phyloP scores from a whole-genome alignment of 64 coral and sea anemone genomes.

The Dendronephthya gigantea region DNA sequence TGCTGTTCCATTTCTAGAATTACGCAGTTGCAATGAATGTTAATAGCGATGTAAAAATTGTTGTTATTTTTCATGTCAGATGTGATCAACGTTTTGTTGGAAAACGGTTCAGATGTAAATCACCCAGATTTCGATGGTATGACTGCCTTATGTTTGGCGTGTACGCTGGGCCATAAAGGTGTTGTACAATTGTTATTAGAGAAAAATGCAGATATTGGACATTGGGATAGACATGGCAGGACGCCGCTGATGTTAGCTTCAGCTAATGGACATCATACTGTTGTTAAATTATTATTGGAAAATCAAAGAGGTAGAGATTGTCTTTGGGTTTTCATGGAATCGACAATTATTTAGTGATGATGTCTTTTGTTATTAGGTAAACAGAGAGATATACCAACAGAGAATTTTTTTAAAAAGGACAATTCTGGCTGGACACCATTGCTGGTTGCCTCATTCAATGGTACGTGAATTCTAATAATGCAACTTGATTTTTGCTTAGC shows the following conservation, averaged over 20 bases:
- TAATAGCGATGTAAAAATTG: too few species aligned
- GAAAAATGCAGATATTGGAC: constrained; percentile 56
- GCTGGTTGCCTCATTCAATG: neutral
- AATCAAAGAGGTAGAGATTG: constrained; percentile 40
- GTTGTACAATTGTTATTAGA: constrained; percentile 67
- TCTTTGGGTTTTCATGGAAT: neutral
- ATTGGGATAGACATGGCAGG: constrained; percentile 92
- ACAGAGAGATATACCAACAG: neutral
- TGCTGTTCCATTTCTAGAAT: too few species aligned
- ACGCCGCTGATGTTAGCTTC: constrained; percentile 92
- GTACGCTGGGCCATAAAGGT: constrained; percentile 62
- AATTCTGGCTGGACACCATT: neutral
- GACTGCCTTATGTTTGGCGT: constrained; percentile 75
- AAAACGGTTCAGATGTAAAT: constrained; percentile 61
- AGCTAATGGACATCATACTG: constrained; percentile 60
- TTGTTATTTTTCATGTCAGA: constrained; percentile 15
- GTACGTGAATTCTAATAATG: neutral
- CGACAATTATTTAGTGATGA: neutral
- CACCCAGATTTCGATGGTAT: constrained; percentile 93
- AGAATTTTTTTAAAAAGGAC: neutral
- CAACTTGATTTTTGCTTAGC: neutral
- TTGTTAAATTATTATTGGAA: constrained; percentile 59
- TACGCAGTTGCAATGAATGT: too few species aligned
- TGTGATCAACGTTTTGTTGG: constrained; percentile 57
- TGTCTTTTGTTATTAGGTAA: too few species aligned